These are phyloP conservation scores for Chrysina gloriosa DNA, from an alignment of 2,888 invertebrate species.

Conservation along the genomic window DNA sequence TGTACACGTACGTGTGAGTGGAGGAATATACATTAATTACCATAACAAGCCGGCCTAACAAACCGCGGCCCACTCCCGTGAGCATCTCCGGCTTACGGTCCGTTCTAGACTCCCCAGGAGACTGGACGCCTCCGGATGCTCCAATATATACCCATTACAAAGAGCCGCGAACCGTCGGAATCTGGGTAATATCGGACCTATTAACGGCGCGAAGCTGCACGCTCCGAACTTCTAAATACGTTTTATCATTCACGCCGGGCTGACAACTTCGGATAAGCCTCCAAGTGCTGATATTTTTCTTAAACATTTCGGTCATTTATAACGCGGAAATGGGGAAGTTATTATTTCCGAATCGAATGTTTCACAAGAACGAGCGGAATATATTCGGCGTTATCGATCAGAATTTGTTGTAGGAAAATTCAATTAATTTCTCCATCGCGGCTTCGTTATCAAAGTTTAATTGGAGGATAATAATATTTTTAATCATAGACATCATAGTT, in stretches of 20 bases:
- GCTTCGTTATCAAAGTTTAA: no score
- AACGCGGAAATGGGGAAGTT: slow-evolving; percentile 6
- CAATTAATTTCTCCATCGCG: no score
- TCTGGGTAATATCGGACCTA: slow-evolving; percentile 27
- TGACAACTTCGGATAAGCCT: slow-evolving; percentile 3
- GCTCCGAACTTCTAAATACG: slow-evolving; percentile 25
- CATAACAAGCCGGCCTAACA: slow-evolving; percentile 55
- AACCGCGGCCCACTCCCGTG: slow-evolving; percentile 51
- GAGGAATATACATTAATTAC: slow-evolving; percentile 57
- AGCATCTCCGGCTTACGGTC: slow-evolving; percentile 49
- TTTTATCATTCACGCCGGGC: slow-evolving; percentile 20
- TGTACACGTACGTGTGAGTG: slow-evolving; percentile 45
- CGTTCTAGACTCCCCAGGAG: slow-evolving; percentile 52
- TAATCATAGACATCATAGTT: no score
- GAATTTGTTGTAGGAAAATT: neutral
- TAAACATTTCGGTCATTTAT: neutral
- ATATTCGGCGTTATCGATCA: neutral
- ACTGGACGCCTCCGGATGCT: slow-evolving; percentile 49
- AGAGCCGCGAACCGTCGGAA: slow-evolving; percentile 41
- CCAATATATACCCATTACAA: slow-evolving; percentile 43
- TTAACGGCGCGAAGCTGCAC: slow-evolving; percentile 13
- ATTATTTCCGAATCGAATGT: slow-evolving; percentile 7
- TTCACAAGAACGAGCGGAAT: neutral
- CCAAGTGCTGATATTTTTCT: neutral
- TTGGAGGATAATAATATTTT: no score